Base-by-base conservation (phyloP, 1,140 invertebrate species). In the Oreohelix idahoensis region DNA sequence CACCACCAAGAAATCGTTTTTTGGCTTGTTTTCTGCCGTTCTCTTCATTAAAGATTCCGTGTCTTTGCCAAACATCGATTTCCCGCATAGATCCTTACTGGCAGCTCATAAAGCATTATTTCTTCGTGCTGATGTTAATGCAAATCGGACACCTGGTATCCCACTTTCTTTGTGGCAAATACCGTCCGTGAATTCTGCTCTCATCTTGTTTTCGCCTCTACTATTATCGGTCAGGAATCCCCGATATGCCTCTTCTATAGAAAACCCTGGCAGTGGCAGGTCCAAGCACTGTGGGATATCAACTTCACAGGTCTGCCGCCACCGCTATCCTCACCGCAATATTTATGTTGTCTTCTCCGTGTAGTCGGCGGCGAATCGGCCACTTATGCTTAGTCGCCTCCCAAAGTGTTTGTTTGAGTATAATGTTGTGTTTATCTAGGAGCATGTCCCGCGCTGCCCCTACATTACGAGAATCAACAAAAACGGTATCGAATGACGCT, bases 391-490 rank as follows among this genome's bases (percentile, higher is more conserved):
- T 8, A 32, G 63, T 29, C 63, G 63, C 29, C 63, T 66, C 63
- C 29, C 63, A 66, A 32, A 66, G 63, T 66, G 63, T 32, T 66
- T 66, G n/a, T 66, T 4, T 66, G 63, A 4, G 63, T 32, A 29
- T 66, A 66, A 66, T 32, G 63, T 29, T 29, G n/a, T 66, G 63
- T 66, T 66, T 66, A n/a, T 32, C 63, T 32, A n/a, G 8, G 63
- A 8, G 63, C 63, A 29, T 15, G n/a, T 4, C n/a, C 63, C 63
- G 29, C 20, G 51, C 51, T 58, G 51, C 17, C 51, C 51, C 51
- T 58, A 35, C 63, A 66, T 66, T 66, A 66, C n/a, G n/a, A 66
- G n/a, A 66, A 66, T 66, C 63, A 66, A 66, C 63, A 66, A 8
- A 66, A 10, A 8, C 29, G 29, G 63, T 66, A 66, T 66, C 63